Conservation (phyloP, 1,140 invertebrate species). For the Drosophila miranda region DNA sequence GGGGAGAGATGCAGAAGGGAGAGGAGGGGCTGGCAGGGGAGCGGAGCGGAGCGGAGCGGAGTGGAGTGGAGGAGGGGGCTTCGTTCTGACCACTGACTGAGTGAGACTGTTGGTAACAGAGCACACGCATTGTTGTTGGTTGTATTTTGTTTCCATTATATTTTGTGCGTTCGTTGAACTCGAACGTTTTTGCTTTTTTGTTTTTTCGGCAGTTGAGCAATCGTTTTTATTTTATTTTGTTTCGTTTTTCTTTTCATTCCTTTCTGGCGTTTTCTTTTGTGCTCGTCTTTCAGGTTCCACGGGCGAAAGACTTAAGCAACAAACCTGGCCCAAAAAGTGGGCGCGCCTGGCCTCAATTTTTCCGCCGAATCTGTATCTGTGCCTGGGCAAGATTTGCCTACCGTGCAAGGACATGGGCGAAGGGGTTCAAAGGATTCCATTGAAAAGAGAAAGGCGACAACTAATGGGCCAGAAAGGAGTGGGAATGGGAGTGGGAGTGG, state of each 20-base stretch:
- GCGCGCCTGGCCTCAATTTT: slow-evolving; percentile 35
- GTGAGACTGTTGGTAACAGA: slow-evolving; percentile 65
- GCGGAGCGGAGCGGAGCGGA: background rate
- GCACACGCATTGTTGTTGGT: slow-evolving; percentile 51
- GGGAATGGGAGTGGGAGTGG: background rate
- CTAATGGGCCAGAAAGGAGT: slow-evolving; percentile 36
- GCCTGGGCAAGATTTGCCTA: slow-evolving; percentile 55
- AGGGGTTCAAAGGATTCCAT: slow-evolving; percentile 28
- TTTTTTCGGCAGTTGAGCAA: slow-evolving; percentile 60
- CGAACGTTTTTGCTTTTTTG: background rate
- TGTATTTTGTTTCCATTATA: slow-evolving; percentile 47
- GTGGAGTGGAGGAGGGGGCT: background rate
- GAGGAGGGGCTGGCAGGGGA: background rate
- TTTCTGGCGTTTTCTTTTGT: slow-evolving; percentile 18
- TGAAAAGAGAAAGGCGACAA: slow-evolving; percentile 45
- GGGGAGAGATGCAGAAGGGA: slow-evolving; percentile 1
- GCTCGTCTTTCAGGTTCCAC: background rate
- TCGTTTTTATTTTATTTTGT: slow-evolving; percentile 36
- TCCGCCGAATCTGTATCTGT: slow-evolving; percentile 33
- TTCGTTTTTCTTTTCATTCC: slow-evolving; percentile 14
- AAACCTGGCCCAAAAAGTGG: slow-evolving; percentile 46
- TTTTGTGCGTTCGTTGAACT: slow-evolving; percentile 72
- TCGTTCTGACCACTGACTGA: slow-evolving; percentile 56
- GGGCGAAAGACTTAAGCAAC: slow-evolving; percentile 72
- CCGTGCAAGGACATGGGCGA: slow-evolving; percentile 56